Percentiles rank a stretch among this genome's conserved stretches.
Conservation (phyloP, 1,140 invertebrate species). For the Tenebrio molitor region DNA sequence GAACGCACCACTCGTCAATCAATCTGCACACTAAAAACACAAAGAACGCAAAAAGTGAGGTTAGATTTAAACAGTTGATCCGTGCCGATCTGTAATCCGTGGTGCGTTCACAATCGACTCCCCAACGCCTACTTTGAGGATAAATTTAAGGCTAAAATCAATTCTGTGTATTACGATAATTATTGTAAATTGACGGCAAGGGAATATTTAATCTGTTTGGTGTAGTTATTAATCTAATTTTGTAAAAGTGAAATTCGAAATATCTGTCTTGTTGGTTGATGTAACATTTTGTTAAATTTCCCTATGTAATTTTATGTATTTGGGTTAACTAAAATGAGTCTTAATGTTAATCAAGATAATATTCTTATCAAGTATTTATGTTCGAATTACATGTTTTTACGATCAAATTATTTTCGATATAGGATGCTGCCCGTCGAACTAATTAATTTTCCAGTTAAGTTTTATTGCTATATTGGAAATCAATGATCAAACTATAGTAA, state of each 20-base stretch:
- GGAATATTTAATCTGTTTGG: not conserved
- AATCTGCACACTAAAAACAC: no score
- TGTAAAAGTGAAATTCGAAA: slow-evolving; percentile 36
- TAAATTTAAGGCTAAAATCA: no score
- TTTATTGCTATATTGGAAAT: slow-evolving; percentile 29
- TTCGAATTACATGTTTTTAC: slow-evolving; percentile 30
- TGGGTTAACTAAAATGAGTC: slow-evolving; percentile 33
- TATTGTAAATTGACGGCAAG: no score
- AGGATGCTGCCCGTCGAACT: slow-evolving; percentile 21
- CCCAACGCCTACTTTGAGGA: no score
- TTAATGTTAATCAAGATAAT: slow-evolving; percentile 39
- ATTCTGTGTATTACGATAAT: no score
- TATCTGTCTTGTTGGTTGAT: slow-evolving; percentile 23
- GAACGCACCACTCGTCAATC: no score
- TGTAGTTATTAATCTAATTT: slow-evolving; percentile 3
- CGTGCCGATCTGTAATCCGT: no score
- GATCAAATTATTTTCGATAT: slow-evolving; percentile 22
- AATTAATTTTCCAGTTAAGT: slow-evolving; percentile 30
- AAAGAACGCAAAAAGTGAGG: no score
- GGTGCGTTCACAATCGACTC: no score
- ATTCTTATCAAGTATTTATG: slow-evolving; percentile 20
- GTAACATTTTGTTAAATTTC: slow-evolving; percentile 35
- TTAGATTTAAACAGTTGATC: no score
- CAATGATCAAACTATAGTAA: not conserved
- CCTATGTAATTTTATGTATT: slow-evolving; percentile 28